Conservation (phyloP, 2,113 vertebrate genomes). For the Ameiurus melas region DNA sequence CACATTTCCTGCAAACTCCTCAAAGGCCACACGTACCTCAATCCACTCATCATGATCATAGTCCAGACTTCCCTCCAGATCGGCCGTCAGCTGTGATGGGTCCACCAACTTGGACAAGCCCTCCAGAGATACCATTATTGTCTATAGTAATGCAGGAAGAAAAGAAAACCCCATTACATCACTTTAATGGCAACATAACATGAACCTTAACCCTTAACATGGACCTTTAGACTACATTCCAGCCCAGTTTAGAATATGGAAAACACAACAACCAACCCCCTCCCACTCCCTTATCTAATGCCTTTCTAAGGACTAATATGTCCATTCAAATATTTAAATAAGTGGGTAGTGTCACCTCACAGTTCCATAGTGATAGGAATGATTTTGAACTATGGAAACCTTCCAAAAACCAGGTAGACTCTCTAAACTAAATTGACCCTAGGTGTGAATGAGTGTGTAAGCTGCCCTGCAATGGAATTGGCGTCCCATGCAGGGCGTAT, state of each 20-base stretch:
- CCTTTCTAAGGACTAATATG: not conserved
- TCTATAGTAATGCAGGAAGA: constrained; percentile 71
- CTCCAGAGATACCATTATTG: constrained; percentile 98
- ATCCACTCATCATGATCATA: constrained; percentile 99
- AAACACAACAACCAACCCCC: not conserved
- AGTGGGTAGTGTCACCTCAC: too few species aligned
- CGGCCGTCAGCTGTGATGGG: constrained; percentile 93
- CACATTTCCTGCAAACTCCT: constrained; percentile 92
- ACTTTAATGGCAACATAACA: not conserved
- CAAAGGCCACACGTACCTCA: constrained; percentile 89
- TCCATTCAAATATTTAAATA: not conserved
- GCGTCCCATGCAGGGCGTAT: not conserved
- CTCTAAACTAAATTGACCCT: not conserved
- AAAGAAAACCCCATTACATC: not conserved
- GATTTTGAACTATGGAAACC: not conserved
- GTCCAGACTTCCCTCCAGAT: constrained; percentile 95
- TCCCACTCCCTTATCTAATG: not conserved
- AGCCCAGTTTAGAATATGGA: not conserved
- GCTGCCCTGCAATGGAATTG: not conserved
- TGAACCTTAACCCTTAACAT: not conserved
- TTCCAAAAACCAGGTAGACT: not conserved
- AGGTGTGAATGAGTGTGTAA: not conserved
- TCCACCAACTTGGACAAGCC: constrained; percentile 98
- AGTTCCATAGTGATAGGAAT: not conserved
- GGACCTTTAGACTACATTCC: not conserved